phyloP scores from a whole-genome alignment of 2,113 vertebrate species.

The Peucedramus taeniatus region DNA sequence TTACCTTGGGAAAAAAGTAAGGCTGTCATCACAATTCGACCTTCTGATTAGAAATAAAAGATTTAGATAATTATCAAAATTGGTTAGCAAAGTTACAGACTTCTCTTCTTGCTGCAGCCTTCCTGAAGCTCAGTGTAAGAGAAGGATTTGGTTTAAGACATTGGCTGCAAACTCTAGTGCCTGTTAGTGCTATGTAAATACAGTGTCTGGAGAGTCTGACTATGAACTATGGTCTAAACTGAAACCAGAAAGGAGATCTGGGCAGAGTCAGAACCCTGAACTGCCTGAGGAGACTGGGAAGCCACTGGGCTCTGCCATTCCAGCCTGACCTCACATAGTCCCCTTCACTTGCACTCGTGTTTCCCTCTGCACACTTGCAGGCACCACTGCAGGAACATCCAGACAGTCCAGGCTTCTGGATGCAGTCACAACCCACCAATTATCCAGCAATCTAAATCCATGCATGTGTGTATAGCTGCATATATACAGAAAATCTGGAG shows the following conservation, averaged over 20 bases:
- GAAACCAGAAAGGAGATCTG: not conserved
- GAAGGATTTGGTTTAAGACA: slow-evolving; percentile 33
- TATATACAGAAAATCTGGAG: not conserved
- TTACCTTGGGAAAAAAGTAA: slow-evolving; percentile 38
- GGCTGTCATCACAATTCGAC: slow-evolving; percentile 40
- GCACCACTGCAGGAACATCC: not conserved
- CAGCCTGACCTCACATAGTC: not conserved
- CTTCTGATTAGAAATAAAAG: not conserved
- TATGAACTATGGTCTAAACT: not conserved
- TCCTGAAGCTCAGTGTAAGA: not conserved
- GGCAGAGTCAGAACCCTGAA: not conserved
- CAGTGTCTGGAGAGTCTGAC: not conserved
- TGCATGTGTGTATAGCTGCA: not conserved
- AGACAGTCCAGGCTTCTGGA: not conserved
- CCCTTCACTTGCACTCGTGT: not conserved
- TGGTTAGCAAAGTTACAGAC: slow-evolving; percentile 35
- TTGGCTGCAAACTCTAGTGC: not conserved
- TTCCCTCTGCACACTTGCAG: not conserved
- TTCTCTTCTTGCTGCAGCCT: not conserved
- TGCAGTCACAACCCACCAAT: not conserved
- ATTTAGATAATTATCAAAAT: not conserved
- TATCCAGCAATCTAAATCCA: not conserved
- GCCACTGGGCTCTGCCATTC: not conserved
- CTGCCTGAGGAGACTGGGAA: not conserved
- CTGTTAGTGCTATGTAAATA: slow-evolving; percentile 12